Evolutionary conservation across 2,888 invertebrate species (phyloP).

Genomic region (Ochropacha duplaris): DNA sequence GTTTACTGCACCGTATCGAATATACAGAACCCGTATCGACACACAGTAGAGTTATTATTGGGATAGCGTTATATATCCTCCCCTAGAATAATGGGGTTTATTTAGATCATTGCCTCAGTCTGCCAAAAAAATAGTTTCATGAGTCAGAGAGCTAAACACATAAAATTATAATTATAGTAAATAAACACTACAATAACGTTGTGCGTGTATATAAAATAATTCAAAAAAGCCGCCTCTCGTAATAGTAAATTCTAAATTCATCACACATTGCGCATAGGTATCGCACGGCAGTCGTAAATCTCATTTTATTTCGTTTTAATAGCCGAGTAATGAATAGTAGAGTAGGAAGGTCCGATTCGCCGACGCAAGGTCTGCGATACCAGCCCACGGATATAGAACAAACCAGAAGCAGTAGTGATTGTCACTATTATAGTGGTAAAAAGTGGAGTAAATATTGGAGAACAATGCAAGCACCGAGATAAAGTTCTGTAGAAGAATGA

Average conservation of each 20-base stretch:
- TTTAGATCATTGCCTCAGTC: neutral
- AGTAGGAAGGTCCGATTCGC: neutral
- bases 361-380: neutral
- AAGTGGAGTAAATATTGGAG: too few relatives aligned
- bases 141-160: too few relatives aligned
- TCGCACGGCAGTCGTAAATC: neutral
- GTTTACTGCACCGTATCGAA: constrained; percentile 5
- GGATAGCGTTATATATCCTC: neutral
- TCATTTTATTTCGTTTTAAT: neutral
- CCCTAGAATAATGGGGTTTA: neutral
- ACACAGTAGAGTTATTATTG: neutral
- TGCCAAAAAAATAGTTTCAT: neutral
- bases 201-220: neutral
- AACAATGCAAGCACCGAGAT: too few relatives aligned
- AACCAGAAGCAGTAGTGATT: neutral
- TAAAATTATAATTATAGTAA: too few relatives aligned
- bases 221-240: neutral
- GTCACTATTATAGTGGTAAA: too few relatives aligned
- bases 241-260: neutral
- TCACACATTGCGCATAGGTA: neutral
- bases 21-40: neutral
- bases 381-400: neutral
- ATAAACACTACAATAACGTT: too few relatives aligned
- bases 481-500: too few relatives aligned
- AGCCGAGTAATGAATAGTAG: neutral